Conservation (phyloP, 2,113 vertebrate genomes). For the Sigmodon hispidus region DNA sequence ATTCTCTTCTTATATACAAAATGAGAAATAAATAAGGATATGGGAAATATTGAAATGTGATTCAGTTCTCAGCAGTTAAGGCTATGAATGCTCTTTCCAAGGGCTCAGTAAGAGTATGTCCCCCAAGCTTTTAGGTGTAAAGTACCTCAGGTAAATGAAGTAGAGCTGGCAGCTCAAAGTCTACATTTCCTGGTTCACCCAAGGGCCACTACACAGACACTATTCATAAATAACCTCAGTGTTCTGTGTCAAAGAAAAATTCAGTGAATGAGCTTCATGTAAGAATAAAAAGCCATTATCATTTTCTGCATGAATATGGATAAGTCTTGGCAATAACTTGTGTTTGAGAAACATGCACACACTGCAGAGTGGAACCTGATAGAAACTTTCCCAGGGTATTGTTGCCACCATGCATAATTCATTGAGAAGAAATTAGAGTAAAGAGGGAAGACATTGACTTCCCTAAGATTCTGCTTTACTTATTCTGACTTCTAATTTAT, state of each 20-base stretch:
- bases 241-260: conserved; percentile 48
- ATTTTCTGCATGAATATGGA: conserved; percentile 51
- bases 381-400: conserved; percentile 46
- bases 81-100: neutral
- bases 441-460: conserved; percentile 46
- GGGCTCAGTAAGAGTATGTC: neutral
- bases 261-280: conserved; percentile 52
- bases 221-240: neutral
- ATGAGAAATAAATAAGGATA: neutral
- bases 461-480: conserved; percentile 41
- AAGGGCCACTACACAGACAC: neutral
- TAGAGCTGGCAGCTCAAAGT: neutral
- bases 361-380: conserved; percentile 18
- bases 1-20: neutral
- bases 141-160: neutral
- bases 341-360: neutral
- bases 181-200: accelerated
- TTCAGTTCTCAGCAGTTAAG: conserved; percentile 47
- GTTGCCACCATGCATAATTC: conserved; percentile 51
- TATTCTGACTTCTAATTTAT: conserved; percentile 68
- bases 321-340: conserved; percentile 44
- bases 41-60: neutral
- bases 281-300: conserved; percentile 63
- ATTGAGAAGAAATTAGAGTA: conserved; percentile 50
- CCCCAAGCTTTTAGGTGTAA: neutral